Evolutionary conservation across 1,140 invertebrate genomes (phyloP), one percentile per base, ranked within the genome.

Genomic region (Galleria mellonella): DNA sequence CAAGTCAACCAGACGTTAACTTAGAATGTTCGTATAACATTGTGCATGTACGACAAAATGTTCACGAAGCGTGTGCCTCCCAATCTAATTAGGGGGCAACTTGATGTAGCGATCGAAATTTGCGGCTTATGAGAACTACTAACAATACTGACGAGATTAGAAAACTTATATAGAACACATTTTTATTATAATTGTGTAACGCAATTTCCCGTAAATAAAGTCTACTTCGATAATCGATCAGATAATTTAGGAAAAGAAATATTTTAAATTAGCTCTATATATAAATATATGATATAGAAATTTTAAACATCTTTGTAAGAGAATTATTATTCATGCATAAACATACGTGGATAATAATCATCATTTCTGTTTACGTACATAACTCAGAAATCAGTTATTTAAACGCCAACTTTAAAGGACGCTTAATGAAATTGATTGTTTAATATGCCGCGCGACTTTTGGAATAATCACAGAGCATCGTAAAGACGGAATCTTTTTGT

Each of bases 61-160:
- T 35, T 23, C 17, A 23, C 43, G 51, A 39, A 51, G 52, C 59
- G 55, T 62, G 55, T 55, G 41, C 43, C 41, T 29, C 42, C 54
- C 45, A 62, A 73, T 68, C 58, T 73, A 72, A 73, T 73, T 73
- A 76, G 62, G 58, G 52, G 48, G 53, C 61, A 55, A 64, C 43
- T 57, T 45, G 53, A 62, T 55, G 61, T 67, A 47, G 50, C 55
- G 57, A 73, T 71, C 58, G 58, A 62, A 73, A 68, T 61, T 73
- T 68, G 67, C 35, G 55, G 62, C 48, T 52, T 55, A 56, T 52
- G 53, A 55, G 38, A 41, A 53, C 48, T 51, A 53, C 56, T 45
- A 65, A 56, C 60, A 51, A 27, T 43, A 41, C 52, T 62, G 61
- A 73, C 60, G 57, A 61, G 62, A 66, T 71, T 66, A 64, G 45